Evolutionary conservation across 2,888 invertebrate genomes (phyloP).

Genomic region (Lasius platythorax): DNA sequence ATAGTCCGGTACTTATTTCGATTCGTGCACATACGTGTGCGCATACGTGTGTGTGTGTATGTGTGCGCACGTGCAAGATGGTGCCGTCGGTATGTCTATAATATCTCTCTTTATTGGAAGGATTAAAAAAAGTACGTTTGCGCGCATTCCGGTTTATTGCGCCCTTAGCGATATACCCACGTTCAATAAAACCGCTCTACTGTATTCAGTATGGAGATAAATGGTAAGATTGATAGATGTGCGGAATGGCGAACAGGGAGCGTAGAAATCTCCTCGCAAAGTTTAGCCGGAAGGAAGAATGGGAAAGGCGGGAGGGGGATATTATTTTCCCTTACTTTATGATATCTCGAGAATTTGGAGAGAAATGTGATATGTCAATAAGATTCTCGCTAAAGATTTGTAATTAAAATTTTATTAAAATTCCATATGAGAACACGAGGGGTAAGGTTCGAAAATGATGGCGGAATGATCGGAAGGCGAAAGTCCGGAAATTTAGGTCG

Average conservation of each 20-base stretch:
- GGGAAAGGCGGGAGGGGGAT: background rate
- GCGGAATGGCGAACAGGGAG: conserved; percentile 5
- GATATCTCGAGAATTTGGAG: background rate
- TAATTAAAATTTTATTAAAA: conserved; percentile 81
- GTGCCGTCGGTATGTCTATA: background rate
- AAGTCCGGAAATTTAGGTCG: conserved; percentile 58
- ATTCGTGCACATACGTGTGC: background rate
- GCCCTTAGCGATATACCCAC: conserved; percentile 18
- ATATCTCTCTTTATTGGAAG: conserved; percentile 11
- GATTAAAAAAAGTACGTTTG: conserved; percentile 25
- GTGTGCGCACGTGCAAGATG: background rate
- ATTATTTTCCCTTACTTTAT: background rate
- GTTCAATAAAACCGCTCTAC: conserved; percentile 21
- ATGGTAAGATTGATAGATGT: conserved; percentile 15
- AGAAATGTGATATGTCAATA: background rate
- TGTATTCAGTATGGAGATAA: conserved; percentile 19
- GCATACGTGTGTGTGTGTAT: background rate
- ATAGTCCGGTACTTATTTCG: background rate
- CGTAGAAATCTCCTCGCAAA: conserved; percentile 20
- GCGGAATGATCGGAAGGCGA: conserved; percentile 64
- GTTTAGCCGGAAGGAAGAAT: background rate
- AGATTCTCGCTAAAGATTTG: conserved; percentile 57
- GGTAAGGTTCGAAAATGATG: conserved; percentile 61
- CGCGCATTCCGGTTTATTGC: conserved; percentile 45
- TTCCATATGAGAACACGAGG: conserved; percentile 71